Evolutionary conservation across 2,888 invertebrate species (phyloP).

Genomic region (Phanerotoma sp.): DNA sequence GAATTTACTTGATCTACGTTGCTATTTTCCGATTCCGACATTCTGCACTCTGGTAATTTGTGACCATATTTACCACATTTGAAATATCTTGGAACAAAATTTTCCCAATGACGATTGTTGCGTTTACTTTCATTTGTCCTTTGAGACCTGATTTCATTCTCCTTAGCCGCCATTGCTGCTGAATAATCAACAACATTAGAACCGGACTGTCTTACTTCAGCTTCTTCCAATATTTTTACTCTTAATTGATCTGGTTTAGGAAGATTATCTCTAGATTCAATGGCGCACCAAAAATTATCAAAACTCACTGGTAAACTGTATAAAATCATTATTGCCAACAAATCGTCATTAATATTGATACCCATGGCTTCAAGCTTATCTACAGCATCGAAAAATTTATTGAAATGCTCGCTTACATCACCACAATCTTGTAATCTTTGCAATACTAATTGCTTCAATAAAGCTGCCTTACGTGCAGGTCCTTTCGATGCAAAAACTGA

Average conservation of each 20-base stretch:
- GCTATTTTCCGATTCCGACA: too few species aligned
- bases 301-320: constrained; percentile 45
- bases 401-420: constrained; percentile 46
- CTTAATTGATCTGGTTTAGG: constrained; percentile 40
- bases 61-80: neutral
- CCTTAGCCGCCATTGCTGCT: neutral
- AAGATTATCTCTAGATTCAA: constrained; percentile 47
- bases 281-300: constrained; percentile 48
- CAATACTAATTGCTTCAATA: constrained; percentile 48
- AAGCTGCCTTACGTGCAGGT: constrained; percentile 48
- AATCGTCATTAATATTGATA: constrained; percentile 42
- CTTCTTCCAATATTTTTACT: constrained; percentile 44
- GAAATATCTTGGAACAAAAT: neutral
- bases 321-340: constrained; percentile 38
- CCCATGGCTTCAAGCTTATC: constrained; percentile 46
- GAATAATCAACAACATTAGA: too few species aligned
- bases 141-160: too few species aligned
- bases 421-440: constrained; percentile 43
- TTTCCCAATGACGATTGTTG: neutral
- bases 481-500: constrained; percentile 10
- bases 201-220: constrained; percentile 32
- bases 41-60: too few species aligned
- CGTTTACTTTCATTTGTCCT: neutral
- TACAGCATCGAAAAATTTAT: constrained; percentile 45
- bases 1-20: too few species aligned